These are phyloP conservation scores for Mactromeris polynyma DNA, from an alignment of 2,888 invertebrate species.

Conservation along the genomic window DNA sequence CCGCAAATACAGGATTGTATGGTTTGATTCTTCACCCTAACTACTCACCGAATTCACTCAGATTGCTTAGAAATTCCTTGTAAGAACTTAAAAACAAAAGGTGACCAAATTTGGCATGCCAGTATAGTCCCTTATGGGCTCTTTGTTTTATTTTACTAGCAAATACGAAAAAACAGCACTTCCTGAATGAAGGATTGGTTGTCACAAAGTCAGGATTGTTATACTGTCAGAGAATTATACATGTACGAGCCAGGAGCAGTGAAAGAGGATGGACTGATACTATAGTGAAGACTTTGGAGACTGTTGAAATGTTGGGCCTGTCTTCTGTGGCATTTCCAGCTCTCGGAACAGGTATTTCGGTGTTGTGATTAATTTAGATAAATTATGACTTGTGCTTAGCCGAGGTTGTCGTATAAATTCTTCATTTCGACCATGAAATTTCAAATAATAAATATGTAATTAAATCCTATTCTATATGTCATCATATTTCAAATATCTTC, in stretches of 20 bases:
- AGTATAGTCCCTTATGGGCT: too few relatives aligned
- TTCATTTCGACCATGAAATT: neutral
- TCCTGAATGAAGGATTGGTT: conserved; percentile 38
- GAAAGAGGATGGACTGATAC: conserved; percentile 50
- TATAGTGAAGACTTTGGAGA: conserved; percentile 35
- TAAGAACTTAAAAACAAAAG: too few relatives aligned
- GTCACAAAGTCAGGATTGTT: conserved; percentile 56
- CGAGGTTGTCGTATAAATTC: too few relatives aligned
- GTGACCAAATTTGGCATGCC: too few relatives aligned
- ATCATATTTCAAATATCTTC: too few relatives aligned
- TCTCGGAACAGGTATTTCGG: conserved; percentile 59
- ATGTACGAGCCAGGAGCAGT: conserved; percentile 46
- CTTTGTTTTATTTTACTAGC: neutral
- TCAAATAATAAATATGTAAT: neutral
- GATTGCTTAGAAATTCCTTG: too few relatives aligned
- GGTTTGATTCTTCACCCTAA: too few relatives aligned
- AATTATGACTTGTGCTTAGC: too few relatives aligned
- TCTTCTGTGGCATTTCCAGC: conserved; percentile 62
- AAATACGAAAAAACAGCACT: neutral
- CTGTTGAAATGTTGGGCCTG: conserved; percentile 44
- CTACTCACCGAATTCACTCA: too few relatives aligned
- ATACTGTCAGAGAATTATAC: conserved; percentile 57
- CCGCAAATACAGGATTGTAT: too few relatives aligned
- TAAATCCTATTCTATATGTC: too few relatives aligned
- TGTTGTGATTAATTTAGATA: neutral